Conservation (phyloP, 2,888 invertebrate genomes). For the Acleris sparsana region DNA sequence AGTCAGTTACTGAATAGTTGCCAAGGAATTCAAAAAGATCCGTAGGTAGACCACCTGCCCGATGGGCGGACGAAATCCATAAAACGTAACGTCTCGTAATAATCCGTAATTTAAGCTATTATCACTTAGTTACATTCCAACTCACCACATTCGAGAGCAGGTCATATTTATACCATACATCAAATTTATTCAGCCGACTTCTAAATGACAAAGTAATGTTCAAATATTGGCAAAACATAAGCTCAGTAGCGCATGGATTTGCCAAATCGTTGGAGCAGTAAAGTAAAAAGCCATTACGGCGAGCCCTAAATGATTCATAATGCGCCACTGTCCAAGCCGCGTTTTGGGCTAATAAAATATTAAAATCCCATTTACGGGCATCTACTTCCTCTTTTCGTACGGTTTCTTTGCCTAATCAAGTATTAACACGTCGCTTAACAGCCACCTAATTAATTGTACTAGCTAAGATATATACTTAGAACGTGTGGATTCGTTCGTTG, state of each 20-base stretch:
- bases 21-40: no score
- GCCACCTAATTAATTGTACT: constrained; percentile 23
- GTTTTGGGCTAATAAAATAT: constrained; percentile 23
- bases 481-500: constrained; percentile 7
- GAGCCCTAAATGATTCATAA: constrained; percentile 35
- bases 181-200: constrained; percentile 1
- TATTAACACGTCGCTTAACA: constrained; percentile 5
- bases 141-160: background rate
- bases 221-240: constrained; percentile 33
- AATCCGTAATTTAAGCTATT: no score
- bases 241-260: constrained; percentile 23
- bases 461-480: constrained; percentile 18
- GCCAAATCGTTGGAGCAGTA: constrained; percentile 18
- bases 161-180: constrained; percentile 10
- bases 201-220: constrained; percentile 28
- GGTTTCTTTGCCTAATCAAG: constrained; percentile 2
- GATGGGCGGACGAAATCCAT: no score
- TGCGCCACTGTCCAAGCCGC: constrained; percentile 26
- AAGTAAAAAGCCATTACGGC: constrained; percentile 27
- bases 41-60: no score
- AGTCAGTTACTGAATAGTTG: no score
- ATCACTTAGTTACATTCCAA: background rate
- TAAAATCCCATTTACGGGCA: constrained; percentile 15
- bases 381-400: background rate
- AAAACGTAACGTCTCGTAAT: no score